Evolutionary conservation across 1,140 invertebrate species (phyloP).

Genomic region (Zaprionus vittiger): DNA sequence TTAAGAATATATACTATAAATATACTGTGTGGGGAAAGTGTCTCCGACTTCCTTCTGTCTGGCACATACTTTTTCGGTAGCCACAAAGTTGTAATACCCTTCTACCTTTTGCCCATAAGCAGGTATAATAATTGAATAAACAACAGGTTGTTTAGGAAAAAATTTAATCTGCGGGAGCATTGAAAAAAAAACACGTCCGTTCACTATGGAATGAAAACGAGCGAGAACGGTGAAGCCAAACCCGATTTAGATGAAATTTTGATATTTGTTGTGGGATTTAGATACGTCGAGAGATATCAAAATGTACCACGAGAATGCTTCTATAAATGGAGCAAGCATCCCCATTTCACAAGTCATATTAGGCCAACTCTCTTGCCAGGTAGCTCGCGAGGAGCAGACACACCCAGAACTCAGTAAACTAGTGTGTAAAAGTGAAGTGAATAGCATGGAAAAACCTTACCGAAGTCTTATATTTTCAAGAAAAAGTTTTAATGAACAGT

Average conservation of each 20-base stretch:
- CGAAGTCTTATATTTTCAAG: conserved; percentile 36
- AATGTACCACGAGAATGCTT: neutral
- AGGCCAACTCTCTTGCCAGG: conserved; percentile 7
- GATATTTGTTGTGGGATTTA: conserved; percentile 58
- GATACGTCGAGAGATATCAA: conserved; percentile 42
- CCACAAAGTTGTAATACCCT: too few relatives aligned
- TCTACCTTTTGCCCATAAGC: too few relatives aligned
- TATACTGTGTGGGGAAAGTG: too few relatives aligned
- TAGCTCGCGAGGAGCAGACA: conserved; percentile 1
- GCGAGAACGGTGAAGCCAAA: neutral
- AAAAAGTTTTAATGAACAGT: conserved; percentile 46
- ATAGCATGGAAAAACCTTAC: conserved; percentile 65
- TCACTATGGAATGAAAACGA: too few relatives aligned
- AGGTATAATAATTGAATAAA: too few relatives aligned
- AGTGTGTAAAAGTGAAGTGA: conserved; percentile 1
- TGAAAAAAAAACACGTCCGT: too few relatives aligned
- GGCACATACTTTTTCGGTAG: too few relatives aligned
- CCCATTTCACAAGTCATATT: conserved; percentile 57
- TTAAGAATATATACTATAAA: too few relatives aligned
- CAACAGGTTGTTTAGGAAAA: too few relatives aligned
- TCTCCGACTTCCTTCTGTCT: too few relatives aligned
- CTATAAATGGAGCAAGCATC: conserved; percentile 46
- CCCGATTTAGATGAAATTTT: conserved; percentile 42
- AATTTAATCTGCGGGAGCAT: too few relatives aligned
- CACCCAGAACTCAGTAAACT: neutral